Conservation (phyloP, 2,113 vertebrate genomes). For the Muntiacus reevesi region DNA sequence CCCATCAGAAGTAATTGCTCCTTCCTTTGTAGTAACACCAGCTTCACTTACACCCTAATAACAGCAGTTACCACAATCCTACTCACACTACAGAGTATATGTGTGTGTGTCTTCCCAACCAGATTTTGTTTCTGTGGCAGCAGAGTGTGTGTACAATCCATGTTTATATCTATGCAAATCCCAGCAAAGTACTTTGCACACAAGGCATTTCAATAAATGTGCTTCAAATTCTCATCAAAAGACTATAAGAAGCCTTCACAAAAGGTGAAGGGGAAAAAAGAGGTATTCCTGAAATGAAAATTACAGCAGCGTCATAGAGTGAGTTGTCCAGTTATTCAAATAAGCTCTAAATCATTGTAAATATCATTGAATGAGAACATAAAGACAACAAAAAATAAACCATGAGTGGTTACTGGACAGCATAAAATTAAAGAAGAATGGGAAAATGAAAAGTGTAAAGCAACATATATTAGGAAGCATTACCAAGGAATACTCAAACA, state of each 20-base stretch:
- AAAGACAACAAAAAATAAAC: constrained; percentile 25
- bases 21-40: not conserved
- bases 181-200: not conserved
- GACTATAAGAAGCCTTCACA: not conserved
- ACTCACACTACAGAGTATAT: not conserved
- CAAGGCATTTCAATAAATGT: not conserved
- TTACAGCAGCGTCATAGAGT: not conserved
- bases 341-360: not conserved
- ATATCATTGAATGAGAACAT: not conserved
- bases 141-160: not conserved
- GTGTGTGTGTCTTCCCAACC: not conserved
- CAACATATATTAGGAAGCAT: not conserved
- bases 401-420: not conserved
- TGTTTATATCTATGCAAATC: not conserved
- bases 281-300: not conserved
- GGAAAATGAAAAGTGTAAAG: not conserved
- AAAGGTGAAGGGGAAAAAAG: not conserved
- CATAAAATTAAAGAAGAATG: constrained; percentile 7
- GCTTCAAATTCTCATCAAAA: not conserved
- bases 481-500: not conserved
- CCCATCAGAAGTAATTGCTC: not conserved
- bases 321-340: not conserved
- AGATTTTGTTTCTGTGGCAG: not conserved
- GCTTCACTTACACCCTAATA: not conserved
- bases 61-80: not conserved